Conservation (phyloP, 2,888 invertebrate genomes). For the Orthosia incerta region DNA sequence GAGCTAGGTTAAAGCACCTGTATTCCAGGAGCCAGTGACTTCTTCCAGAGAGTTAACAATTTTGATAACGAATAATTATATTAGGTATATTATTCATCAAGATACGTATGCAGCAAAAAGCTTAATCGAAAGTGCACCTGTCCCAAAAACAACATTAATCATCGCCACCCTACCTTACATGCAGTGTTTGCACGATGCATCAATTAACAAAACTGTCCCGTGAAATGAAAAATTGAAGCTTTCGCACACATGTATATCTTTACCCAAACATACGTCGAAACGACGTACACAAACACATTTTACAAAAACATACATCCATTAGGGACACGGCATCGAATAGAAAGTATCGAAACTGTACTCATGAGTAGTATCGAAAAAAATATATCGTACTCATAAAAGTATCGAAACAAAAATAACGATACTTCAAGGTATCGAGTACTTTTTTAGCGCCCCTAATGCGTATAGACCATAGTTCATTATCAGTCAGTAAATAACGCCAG, state of each 20-base stretch:
- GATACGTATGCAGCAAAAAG: not conserved
- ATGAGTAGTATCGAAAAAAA: too few relatives aligned
- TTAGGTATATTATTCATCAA: not conserved
- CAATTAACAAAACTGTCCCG: slow-evolving; percentile 35
- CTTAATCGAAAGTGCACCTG: slow-evolving; percentile 8
- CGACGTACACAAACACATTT: slow-evolving; percentile 10
- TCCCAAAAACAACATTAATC: slow-evolving; percentile 20
- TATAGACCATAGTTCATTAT: too few relatives aligned
- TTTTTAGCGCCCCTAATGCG: too few relatives aligned
- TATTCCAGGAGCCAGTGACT: not conserved
- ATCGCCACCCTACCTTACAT: not conserved
- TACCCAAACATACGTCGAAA: not conserved
- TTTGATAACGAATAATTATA: not conserved
- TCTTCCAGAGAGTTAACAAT: not conserved
- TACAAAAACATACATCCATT: slow-evolving; percentile 10
- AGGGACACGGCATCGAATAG: too few relatives aligned
- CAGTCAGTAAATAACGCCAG: too few relatives aligned
- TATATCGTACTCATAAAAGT: too few relatives aligned
- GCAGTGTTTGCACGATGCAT: slow-evolving; percentile 29
- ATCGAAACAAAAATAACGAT: too few relatives aligned
- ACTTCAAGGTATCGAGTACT: too few relatives aligned
- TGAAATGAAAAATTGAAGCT: slow-evolving; percentile 19
- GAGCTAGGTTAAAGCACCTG: too few relatives aligned
- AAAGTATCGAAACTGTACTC: too few relatives aligned
- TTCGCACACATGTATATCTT: not conserved